A percentile compares a stretch with the other conserved stretches of the same genome.
Conservation (phyloP, 2,113 vertebrate genomes). For the Datnioides undecimradiatus region DNA sequence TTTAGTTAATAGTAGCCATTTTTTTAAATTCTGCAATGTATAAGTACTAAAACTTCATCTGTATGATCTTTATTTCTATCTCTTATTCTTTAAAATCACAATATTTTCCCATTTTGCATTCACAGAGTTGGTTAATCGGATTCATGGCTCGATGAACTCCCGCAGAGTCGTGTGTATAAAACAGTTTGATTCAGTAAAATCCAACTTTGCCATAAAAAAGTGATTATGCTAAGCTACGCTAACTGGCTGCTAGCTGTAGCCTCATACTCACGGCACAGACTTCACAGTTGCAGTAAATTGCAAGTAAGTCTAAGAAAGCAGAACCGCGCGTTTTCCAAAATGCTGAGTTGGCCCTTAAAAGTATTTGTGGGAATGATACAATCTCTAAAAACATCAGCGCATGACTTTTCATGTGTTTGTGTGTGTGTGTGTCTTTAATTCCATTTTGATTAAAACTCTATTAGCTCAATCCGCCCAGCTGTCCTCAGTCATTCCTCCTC, state of each 20-base stretch:
- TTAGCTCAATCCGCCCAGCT: slow-evolving; percentile 55
- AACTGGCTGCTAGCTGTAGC: not conserved
- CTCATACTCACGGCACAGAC: not conserved
- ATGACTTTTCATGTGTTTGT: not conserved
- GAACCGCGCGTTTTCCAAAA: not conserved
- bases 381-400: not conserved
- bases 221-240: not conserved
- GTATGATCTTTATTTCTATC: no score
- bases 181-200: no score
- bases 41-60: no score
- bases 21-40: no score
- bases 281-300: not conserved
- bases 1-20: no score
- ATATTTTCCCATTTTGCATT: no score
- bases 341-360: not conserved
- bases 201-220: no score
- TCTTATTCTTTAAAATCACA: no score
- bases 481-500: slow-evolving; percentile 3
- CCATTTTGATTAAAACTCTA: slow-evolving; percentile 59
- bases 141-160: no score
- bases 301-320: no score
- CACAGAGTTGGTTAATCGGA: no score
- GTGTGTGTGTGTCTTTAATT: slow-evolving; percentile 39
- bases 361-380: not conserved
- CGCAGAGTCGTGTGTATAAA: no score